Evolutionary conservation across 1,140 invertebrate genomes (phyloP).

Genomic region (Aphelenchoides besseyi): DNA sequence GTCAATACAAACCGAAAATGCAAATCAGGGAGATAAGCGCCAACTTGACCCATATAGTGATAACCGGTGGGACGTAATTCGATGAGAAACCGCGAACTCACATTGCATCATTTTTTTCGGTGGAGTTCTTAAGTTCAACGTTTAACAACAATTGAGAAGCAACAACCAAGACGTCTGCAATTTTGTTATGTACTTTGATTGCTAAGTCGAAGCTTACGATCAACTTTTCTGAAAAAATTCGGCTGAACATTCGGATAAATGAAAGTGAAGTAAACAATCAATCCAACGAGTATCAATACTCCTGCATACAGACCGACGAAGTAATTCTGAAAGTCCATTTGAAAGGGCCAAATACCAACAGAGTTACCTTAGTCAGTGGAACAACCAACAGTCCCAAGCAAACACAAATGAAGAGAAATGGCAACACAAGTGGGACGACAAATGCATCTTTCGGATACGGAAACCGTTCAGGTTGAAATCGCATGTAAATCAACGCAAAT

Average conservation of each 20-base stretch:
- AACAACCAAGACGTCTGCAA: neutral
- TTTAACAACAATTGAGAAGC: neutral
- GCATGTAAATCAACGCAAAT: slow-evolving; percentile 14
- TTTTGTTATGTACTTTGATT: neutral
- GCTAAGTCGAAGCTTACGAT: neutral
- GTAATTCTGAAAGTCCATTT: neutral
- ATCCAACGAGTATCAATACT: slow-evolving; percentile 3
- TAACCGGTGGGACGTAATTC: neutral
- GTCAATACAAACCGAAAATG: neutral
- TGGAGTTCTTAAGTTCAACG: neutral
- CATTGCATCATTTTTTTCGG: slow-evolving; percentile 7
- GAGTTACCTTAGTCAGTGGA: slow-evolving; percentile 26
- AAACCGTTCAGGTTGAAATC: slow-evolving; percentile 33
- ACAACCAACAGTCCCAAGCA: slow-evolving; percentile 28
- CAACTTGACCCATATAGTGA: neutral
- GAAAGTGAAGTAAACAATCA: neutral
- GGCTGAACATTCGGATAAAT: neutral
- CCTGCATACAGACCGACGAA: neutral
- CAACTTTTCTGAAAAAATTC: neutral
- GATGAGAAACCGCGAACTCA: neutral
- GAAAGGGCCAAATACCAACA: too few species aligned
- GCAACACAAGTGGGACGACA: slow-evolving; percentile 35
- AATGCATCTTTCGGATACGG: slow-evolving; percentile 36
- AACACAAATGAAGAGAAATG: slow-evolving; percentile 36
- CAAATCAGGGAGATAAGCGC: neutral